phyloP scores from a whole-genome alignment of 2,888 invertebrate genomes.

The Habrosyne pyritoides region DNA sequence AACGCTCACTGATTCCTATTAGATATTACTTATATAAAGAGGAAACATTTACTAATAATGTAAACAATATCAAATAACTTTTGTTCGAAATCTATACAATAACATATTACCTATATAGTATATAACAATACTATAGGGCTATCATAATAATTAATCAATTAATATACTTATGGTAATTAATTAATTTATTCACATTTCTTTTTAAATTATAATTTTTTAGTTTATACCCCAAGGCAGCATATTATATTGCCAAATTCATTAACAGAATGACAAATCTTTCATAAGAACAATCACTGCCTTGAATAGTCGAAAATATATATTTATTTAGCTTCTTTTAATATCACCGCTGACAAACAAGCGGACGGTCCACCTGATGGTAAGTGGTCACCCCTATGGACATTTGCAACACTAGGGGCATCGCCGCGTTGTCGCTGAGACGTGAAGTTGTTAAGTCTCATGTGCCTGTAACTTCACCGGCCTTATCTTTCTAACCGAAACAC shows the following conservation, averaged over 20 bases:
- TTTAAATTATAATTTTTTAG: too few species aligned
- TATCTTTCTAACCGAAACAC: too few species aligned
- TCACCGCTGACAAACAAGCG: too few species aligned
- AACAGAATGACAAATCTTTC: neutral
- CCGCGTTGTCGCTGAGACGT: too few species aligned
- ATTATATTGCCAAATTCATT: neutral
- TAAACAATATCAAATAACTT: constrained; percentile 21
- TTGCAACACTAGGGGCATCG: too few species aligned
- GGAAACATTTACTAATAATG: neutral
- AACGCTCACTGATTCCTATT: constrained; percentile 45
- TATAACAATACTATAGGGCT: neutral
- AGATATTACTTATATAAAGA: neutral
- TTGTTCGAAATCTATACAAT: constrained; percentile 33
- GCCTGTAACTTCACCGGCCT: too few species aligned
- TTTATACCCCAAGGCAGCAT: neutral
- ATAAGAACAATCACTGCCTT: neutral
- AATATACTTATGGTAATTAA: too few species aligned
- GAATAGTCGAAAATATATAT: neutral
- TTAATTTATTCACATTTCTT: too few species aligned
- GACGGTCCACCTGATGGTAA: too few species aligned
- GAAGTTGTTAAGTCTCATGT: too few species aligned
- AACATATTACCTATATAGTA: constrained; percentile 9
- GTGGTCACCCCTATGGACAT: too few species aligned
- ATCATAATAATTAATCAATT: neutral
- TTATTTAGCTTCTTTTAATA: neutral